Evolutionary conservation across 2,888 invertebrate genomes (phyloP), one percentile per base, ranked within the genome.

Genomic region (Microctonus hyperodae): DNA sequence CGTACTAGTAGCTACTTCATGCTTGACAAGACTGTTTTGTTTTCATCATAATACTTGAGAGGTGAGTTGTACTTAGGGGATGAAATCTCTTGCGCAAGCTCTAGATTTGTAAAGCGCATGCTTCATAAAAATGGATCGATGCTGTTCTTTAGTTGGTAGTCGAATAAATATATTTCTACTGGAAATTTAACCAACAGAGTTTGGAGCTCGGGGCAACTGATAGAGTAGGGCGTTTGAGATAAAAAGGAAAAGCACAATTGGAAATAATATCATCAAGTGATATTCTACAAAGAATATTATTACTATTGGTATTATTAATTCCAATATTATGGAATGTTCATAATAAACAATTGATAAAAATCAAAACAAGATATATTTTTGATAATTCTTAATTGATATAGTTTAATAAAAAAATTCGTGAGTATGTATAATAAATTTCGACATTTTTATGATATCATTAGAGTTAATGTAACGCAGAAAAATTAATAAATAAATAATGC

Each of bases 11-110:
- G 63, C 67, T 66, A 70, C 73, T 72, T 64, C 71, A 48, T 64
- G 53, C 40, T 70, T 64, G 59, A 57, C 53, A 68, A 62, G 66
- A 63, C 56, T 63, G 70, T 66, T 74, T 72, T 74, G 74, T 75
- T 73, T 74, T 75, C 72, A 68, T 71, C 72, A 62, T 70, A 68
- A 31, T 16, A 16, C 31, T 55, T 13, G 1, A 55, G 9, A 31
- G 31, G 9, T 10, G 16, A 16, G 31, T 31, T 16, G 1, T n/a
- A 25, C 28, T 7, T 31, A 2, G 31, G 9, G 16, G 25, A 16
- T 44, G 16, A 44, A 25, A n/a, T 37, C 23, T 6, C 35, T 22
- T 51, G 51, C 53, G 62, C 33, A 53, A 48, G 44, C 10, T 31
- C 23, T 7, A 25, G 11, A 48, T 25, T 13, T 7, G 2, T 48